Evolutionary conservation across 2,888 invertebrate genomes (phyloP).

Genomic region (Athrips mouffetella): DNA sequence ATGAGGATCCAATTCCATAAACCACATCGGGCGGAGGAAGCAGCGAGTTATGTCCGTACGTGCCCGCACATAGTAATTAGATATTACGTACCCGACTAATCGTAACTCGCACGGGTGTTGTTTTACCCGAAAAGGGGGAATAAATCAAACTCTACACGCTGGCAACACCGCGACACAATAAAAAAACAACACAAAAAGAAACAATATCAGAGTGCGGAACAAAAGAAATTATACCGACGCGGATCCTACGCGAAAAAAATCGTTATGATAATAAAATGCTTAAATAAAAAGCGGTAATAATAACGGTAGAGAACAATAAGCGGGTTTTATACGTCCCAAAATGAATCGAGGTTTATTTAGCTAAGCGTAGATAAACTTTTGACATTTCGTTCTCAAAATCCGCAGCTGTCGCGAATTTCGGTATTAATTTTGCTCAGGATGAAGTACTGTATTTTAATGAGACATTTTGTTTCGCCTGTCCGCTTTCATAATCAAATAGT

Average conservation of each 20-base stretch:
- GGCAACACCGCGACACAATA: conserved; percentile 62
- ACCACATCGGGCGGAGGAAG: conserved; percentile 73
- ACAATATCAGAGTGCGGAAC: conserved; percentile 71
- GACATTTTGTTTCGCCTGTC: conserved; percentile 56
- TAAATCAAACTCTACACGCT: conserved; percentile 65
- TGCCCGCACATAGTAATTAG: conserved; percentile 77
- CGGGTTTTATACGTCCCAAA: conserved; percentile 53
- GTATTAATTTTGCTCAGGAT: conserved; percentile 59
- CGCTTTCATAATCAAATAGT: conserved; percentile 44
- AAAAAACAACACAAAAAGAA: conserved; percentile 64
- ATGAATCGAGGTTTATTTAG: conserved; percentile 70
- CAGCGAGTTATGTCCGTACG: conserved; percentile 73
- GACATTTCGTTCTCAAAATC: conserved; percentile 47
- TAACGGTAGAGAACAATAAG: conserved; percentile 68
- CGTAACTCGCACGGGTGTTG: conserved; percentile 76
- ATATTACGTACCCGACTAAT: conserved; percentile 74
- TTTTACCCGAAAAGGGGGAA: conserved; percentile 75
- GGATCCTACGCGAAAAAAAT: conserved; percentile 71
- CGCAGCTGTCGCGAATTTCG: conserved; percentile 64
- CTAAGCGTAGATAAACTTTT: conserved; percentile 62
- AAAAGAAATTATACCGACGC: conserved; percentile 74
- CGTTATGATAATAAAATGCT: conserved; percentile 73
- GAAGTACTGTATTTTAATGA: conserved; percentile 68
- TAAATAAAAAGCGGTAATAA: conserved; percentile 71
- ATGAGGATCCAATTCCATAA: conserved; percentile 77